Base-by-base conservation (phyloP, 1,140 invertebrate species). In the Hypsibius dujardini region DNA sequence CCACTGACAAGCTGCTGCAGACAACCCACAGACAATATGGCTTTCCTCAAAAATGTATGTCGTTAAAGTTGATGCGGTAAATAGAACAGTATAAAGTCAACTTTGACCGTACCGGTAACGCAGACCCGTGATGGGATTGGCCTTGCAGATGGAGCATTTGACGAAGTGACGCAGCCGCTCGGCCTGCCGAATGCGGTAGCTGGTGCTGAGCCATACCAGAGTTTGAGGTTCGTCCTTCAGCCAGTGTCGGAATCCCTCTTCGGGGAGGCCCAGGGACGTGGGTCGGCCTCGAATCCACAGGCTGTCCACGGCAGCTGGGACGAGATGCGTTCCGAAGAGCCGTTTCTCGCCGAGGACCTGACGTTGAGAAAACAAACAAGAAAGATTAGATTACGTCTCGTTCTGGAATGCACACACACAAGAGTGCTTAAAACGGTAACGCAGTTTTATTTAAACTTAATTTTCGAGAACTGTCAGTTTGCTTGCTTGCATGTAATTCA, bases 171-270 rank as follows among this genome's bases (percentile, higher is more conserved):
- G 74, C 71, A 84, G 83, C 83, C 80, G 76, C 78, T 85, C 83
- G 47, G 84, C 82, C 59, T 79, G 78, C 73, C 81, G 80, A 46
- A 85, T 76, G 74, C 84, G 78, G 76, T 84, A 84, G 47, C 84
- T 79, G 59, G 84, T 85, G 42, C 84, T 82, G 71, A 85, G 79
- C 85, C 84, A 86, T 12, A 83, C 79, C 3, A 85, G 75, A 42
- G 83, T 76, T 72, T 84, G 83, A 47, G 85, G 85, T 74, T 86
- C 85, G 73, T 81, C 76, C 74, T 82, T 79, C n/a, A 85, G 74
- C 84, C 84, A 85, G 42, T 75, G 67, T 47, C 83, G 78, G 74
- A 85, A 84, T 46, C 80, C 79, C 45, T 82, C 80, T 78, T 84
- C 83, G 47, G 81, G 81, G 45, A 84, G 78, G 60, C 83, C 83